Base-by-base conservation (phyloP, 2,797 vertebrate genomes). In the Poeciliopsis infans region DNA sequence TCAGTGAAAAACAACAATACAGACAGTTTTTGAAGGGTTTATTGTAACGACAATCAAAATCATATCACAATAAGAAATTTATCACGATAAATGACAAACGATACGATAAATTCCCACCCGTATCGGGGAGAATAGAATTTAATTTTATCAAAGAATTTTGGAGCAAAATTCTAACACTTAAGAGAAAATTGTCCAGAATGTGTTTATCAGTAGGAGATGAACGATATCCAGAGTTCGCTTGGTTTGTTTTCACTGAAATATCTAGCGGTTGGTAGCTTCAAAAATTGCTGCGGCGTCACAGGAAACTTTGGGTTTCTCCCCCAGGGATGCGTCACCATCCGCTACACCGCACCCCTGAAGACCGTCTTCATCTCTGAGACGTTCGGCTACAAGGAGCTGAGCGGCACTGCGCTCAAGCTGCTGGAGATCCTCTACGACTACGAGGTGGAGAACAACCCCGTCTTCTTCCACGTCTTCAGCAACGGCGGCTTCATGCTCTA, bases 401-500 rank as follows among this genome's bases (percentile, higher is more conserved):
- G 92, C 79, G 91, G 92, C 53, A 95, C 94, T 0, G 98, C 98
- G 59, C 95, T 92, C 61, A 97, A 88, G 75, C 93, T 99, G 75
- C 95, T 99, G 77, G 96, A 99, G 87, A 93, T 98, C 72, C 96
- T 99, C 70, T 98, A 96, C 83, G 97, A 98, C 85, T 96, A 98
- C 6, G 96, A 97, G 39, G 88, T 99, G 80, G 97, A 98, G 83
- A 96, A 96, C 92, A 97, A 97, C 75, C 98, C 97, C 0, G 74
- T 99, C 76, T 94, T 99, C 83, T 98, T 99, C 84, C 98, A 99
- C 0, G 89, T 98, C 3, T 99, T 99, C 91, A 99, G 98, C 88
- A 99, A 99, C 0, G 98, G 96, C 0, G 98, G 98, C 25, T 96
- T 95, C 94, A 98, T 99, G 98, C 93, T 99, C 5, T 99, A 99